phyloP scores from a whole-genome alignment of 2,797 vertebrate species.

The Octomys mimax region DNA sequence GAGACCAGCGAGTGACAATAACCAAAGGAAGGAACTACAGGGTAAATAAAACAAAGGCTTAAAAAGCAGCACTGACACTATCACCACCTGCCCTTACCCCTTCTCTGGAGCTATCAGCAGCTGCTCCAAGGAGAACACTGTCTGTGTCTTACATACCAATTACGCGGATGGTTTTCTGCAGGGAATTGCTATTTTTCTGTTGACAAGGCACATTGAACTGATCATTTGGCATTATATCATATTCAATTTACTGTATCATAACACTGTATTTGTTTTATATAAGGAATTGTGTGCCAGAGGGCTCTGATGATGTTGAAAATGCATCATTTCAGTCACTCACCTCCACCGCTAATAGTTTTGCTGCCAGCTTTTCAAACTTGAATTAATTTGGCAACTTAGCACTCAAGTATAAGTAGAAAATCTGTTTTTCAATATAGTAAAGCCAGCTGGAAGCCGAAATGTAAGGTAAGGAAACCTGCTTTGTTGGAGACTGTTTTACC shows the following conservation, averaged over 20 bases:
- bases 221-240: conserved; percentile 75
- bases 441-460: conserved; percentile 43
- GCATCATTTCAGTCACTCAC: conserved; percentile 64
- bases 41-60: conserved; percentile 52
- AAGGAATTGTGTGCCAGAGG: conserved; percentile 48
- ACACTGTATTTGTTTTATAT: conserved; percentile 72
- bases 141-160: conserved; percentile 59
- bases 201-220: conserved; percentile 67
- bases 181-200: conserved; percentile 76
- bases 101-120: conserved; percentile 34
- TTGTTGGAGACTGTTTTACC: background rate
- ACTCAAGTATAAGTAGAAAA: conserved; percentile 34
- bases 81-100: conserved; percentile 32
- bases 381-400: conserved; percentile 70
- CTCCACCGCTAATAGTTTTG: conserved; percentile 46
- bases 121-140: conserved; percentile 41
- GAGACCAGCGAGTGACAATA: conserved; percentile 47
- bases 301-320: conserved; percentile 66
- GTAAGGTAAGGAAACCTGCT: background rate
- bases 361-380: conserved; percentile 65
- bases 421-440: conserved; percentile 52
- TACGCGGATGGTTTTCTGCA: conserved; percentile 67
- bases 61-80: conserved; percentile 19
- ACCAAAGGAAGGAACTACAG: background rate
- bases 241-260: conserved; percentile 75